A percentile compares a stretch with the other conserved stretches of the same genome.
Evolutionary conservation across 37 sponge, comb jelly and placozoan species (phyloP).

Genomic region (Chondrilla cf. caribensis): DNA sequence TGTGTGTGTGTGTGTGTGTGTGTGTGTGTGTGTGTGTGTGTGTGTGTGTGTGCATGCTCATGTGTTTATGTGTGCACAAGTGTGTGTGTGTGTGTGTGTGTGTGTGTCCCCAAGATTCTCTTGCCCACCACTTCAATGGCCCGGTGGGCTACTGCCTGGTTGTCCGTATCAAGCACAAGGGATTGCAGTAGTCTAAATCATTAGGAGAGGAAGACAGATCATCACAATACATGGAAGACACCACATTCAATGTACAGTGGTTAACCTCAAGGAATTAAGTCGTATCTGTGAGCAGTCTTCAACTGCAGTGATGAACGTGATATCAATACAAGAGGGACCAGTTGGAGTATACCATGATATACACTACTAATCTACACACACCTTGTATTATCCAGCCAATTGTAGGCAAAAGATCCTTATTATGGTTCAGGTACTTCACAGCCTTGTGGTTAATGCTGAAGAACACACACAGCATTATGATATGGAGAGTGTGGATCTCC

Average conservation of each 20-base stretch:
- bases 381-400: conserved; percentile 68
- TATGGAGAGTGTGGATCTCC: too few species aligned
- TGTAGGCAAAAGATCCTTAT: conserved; percentile 35
- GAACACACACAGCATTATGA: too few species aligned
- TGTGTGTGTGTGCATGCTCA: background rate
- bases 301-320: background rate
- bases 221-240: background rate
- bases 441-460: conserved; percentile 73
- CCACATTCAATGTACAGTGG: background rate
- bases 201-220: background rate
- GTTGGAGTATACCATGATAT: background rate
- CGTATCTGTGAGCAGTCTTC: background rate
- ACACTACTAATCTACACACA: background rate
- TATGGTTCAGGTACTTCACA: conserved; percentile 35
- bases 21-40: background rate
- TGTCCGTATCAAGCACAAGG: conserved; percentile 62
- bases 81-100: background rate
- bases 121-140: conserved; percentile 52
- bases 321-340: background rate
- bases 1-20: background rate
- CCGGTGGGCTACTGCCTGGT: conserved; percentile 43
- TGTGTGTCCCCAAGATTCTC: too few species aligned
- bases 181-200: conserved; percentile 68
- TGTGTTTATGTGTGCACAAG: background rate
- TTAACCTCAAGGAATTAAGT: background rate